Evolutionary conservation across 2,113 vertebrate species (phyloP).

Genomic region (Eonycteris spelaea): DNA sequence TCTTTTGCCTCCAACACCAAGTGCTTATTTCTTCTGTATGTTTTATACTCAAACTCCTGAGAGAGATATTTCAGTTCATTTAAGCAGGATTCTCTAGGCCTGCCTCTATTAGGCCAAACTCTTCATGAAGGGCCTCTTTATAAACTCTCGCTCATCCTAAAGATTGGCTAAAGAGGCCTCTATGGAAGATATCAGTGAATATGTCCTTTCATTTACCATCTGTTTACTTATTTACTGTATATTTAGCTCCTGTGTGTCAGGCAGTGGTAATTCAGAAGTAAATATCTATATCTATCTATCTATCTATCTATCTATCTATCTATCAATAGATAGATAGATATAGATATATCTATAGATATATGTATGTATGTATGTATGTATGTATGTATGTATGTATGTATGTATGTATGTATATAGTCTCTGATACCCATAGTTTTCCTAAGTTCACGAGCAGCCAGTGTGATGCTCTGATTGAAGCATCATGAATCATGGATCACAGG

Average conservation of each 20-base stretch:
- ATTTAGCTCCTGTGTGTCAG: not conserved
- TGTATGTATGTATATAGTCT: too few relatives aligned
- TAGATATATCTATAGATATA: too few relatives aligned
- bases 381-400: too few relatives aligned
- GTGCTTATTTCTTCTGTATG: not conserved
- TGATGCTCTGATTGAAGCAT: not conserved
- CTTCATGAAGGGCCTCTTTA: not conserved
- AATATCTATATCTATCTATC: too few relatives aligned
- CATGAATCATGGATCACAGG: too few relatives aligned
- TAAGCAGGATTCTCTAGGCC: rapidly evolving
- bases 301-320: too few relatives aligned
- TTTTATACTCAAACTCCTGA: not conserved
- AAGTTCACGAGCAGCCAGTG: not conserved
- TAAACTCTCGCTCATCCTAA: not conserved
- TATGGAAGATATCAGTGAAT: not conserved
- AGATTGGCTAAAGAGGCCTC: not conserved
- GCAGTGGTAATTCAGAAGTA: not conserved
- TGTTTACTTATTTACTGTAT: not conserved
- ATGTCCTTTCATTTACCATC: not conserved
- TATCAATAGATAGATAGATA: too few relatives aligned
- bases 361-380: too few relatives aligned
- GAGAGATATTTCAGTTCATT: not conserved
- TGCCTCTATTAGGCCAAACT: not conserved
- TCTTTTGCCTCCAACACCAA: not conserved
- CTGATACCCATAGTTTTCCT: not conserved